phyloP scores from a whole-genome alignment of 2,113 vertebrate genomes.

The Melanotaenia duboulayi region DNA sequence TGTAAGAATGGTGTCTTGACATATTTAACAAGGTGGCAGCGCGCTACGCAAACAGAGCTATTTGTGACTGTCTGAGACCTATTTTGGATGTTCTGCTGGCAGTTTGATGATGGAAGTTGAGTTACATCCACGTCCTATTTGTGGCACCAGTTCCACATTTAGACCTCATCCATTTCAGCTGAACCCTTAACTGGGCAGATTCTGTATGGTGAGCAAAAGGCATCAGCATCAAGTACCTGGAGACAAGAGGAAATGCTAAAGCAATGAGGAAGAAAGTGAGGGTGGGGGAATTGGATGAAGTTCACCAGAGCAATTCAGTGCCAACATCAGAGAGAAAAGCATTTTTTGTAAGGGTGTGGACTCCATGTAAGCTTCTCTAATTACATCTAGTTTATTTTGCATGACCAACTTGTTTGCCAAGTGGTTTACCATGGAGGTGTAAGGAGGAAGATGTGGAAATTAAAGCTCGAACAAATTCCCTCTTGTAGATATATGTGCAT shows the following conservation, averaged over 20 bases:
- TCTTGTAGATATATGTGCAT: no score
- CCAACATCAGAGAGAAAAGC: slow-evolving; percentile 15
- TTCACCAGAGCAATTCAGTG: slow-evolving; percentile 21
- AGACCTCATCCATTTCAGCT: slow-evolving; percentile 27
- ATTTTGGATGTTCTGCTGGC: slow-evolving; percentile 50
- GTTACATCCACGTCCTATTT: slow-evolving; percentile 68
- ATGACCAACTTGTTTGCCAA: slow-evolving; percentile 38
- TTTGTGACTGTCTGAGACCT: slow-evolving; percentile 50
- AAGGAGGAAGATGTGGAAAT: background rate
- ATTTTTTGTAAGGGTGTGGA: slow-evolving; percentile 64
- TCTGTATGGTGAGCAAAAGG: background rate
- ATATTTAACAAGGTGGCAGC: slow-evolving; percentile 55
- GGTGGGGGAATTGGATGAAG: background rate
- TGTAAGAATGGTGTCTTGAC: slow-evolving; percentile 14
- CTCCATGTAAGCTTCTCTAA: slow-evolving; percentile 43
- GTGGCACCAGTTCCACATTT: slow-evolving; percentile 39
- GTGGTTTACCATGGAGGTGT: slow-evolving; percentile 3
- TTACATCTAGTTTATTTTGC: slow-evolving; percentile 59
- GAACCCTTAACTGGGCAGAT: slow-evolving; percentile 58
- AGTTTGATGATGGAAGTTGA: slow-evolving; percentile 60
- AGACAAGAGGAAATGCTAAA: background rate
- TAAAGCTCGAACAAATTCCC: background rate
- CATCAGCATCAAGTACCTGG: background rate
- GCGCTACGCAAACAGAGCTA: slow-evolving; percentile 61
- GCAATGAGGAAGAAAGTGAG: background rate